Evolutionary conservation across 2,888 invertebrate species (phyloP).

Genomic region (Thelaira solivaga): DNA sequence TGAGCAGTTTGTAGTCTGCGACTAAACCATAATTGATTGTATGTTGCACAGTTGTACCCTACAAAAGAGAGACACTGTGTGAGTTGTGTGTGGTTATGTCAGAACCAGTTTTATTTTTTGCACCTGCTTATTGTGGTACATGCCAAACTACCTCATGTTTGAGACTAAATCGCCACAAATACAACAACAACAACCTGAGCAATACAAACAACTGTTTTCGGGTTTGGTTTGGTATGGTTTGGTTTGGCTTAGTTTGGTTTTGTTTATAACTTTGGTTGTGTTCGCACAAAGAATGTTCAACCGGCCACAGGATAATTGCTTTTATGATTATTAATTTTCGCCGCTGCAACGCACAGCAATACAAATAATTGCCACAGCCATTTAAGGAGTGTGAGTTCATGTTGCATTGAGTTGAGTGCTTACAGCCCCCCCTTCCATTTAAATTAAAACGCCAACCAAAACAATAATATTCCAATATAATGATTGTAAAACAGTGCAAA

Average conservation of each 20-base stretch:
- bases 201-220: conserved; percentile 21
- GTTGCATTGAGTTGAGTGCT: too few species aligned
- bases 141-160: conserved; percentile 24
- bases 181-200: background rate
- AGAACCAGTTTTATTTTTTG: background rate
- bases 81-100: background rate
- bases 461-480: conserved; percentile 24
- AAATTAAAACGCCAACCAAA: conserved; percentile 17
- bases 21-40: conserved; percentile 53
- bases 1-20: conserved; percentile 15
- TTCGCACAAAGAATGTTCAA: conserved; percentile 27
- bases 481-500: background rate
- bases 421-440: too few species aligned
- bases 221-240: background rate
- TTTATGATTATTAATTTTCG: conserved; percentile 55
- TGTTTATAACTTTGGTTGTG: background rate
- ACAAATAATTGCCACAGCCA: background rate
- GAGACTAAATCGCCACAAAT: conserved; percentile 32
- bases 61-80: background rate
- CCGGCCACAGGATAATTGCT: conserved; percentile 57
- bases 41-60: background rate
- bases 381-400: background rate
- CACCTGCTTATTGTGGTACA: conserved; percentile 51
- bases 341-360: background rate
- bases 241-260: background rate